Evolutionary conservation across 2,888 invertebrate species (phyloP).

Genomic region (Proisotoma minuta): DNA sequence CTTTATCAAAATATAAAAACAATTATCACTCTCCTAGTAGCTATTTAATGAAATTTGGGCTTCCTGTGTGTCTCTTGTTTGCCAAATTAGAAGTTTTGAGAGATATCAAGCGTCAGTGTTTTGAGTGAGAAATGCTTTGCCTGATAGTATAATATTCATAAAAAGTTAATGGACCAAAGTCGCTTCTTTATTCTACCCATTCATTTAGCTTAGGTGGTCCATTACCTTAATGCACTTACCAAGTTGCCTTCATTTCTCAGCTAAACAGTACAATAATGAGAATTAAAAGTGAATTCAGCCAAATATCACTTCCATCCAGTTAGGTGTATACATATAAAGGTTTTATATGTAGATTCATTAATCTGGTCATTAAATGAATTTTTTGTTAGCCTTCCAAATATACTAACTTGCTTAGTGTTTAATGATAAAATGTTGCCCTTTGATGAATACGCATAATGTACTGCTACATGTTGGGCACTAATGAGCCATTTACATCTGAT

Average conservation of each 20-base stretch:
- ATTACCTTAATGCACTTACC: constrained; percentile 13
- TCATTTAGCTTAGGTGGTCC: constrained; percentile 17
- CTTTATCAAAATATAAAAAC: no score
- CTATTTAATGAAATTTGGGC: constrained; percentile 1
- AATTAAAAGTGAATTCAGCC: neutral
- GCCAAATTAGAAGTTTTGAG: constrained; percentile 8
- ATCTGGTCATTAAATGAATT: neutral
- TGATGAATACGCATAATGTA: neutral
- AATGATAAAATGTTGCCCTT: neutral
- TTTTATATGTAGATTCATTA: no score
- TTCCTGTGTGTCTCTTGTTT: neutral
- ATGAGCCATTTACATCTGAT: constrained; percentile 36
- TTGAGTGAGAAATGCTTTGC: constrained; percentile 1
- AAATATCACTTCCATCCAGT: neutral
- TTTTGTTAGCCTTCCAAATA: no score
- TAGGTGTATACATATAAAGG: no score
- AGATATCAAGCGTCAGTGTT: neutral
- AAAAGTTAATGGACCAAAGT: constrained; percentile 19
- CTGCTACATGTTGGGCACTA: constrained; percentile 16
- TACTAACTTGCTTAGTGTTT: no score
- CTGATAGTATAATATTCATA: constrained; percentile 15
- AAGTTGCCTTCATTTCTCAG: neutral
- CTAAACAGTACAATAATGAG: neutral
- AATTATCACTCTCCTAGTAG: neutral
- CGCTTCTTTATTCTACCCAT: constrained; percentile 17